Evolutionary conservation across 37 sponge, comb jelly and placozoan species (phyloP).

Genomic region (Chondrilla cf. caribensis): DNA sequence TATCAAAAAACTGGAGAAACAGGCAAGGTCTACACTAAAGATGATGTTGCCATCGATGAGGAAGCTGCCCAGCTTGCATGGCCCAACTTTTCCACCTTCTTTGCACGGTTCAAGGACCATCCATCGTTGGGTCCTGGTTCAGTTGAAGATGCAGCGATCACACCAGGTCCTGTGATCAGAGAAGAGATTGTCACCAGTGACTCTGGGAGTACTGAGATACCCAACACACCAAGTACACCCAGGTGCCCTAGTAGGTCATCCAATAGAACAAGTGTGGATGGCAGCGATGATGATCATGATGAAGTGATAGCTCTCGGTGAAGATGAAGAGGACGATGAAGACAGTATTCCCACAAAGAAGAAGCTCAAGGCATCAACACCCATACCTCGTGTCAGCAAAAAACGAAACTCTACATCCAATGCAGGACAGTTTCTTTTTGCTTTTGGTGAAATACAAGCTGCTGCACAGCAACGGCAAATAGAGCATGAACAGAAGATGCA

Average conservation of each 20-base stretch:
- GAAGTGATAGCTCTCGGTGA: not conserved
- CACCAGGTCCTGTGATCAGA: not conserved
- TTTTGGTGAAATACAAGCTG: not conserved
- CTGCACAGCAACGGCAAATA: not conserved
- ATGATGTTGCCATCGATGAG: not conserved
- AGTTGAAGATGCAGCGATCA: not conserved
- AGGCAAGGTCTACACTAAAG: not conserved
- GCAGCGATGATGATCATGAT: not conserved
- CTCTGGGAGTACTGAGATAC: not conserved
- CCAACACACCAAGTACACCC: not conserved
- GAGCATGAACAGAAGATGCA: slow-evolving; percentile 14
- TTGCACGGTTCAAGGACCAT: slow-evolving; percentile 13
- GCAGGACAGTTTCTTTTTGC: not conserved
- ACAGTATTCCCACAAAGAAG: not conserved
- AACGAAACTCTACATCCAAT: not conserved
- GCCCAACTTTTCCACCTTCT: not conserved
- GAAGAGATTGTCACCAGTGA: not conserved
- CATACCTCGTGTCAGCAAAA: not conserved
- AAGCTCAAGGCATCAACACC: not conserved
- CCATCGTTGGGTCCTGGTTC: not conserved
- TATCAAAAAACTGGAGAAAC: slow-evolving; percentile 7
- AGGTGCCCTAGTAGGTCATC: slow-evolving; percentile 7
- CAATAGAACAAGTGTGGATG: too few species aligned
- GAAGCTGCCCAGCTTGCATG: not conserved
- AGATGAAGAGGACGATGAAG: not conserved